Conservation (phyloP, 2,888 invertebrate species). For the Megaustenia siamemsis region DNA sequence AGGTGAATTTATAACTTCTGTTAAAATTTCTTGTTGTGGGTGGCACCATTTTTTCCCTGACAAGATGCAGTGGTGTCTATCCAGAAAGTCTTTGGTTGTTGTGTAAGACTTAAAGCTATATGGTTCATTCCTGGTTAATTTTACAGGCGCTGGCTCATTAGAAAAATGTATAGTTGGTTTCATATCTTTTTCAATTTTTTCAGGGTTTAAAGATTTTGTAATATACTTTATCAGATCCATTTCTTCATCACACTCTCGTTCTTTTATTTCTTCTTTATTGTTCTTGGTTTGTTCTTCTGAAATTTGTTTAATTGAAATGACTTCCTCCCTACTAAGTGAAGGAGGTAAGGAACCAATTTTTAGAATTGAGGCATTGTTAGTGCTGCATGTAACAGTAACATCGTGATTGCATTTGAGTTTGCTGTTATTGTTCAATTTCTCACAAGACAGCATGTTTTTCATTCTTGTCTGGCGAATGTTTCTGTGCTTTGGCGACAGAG, state of each 20-base stretch:
- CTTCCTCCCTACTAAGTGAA: background rate
- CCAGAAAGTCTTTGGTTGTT: conserved; percentile 41
- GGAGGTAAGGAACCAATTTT: background rate
- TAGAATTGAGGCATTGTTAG: conserved; percentile 8
- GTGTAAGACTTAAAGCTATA: conserved; percentile 11
- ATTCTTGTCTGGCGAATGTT: background rate
- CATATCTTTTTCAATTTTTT: background rate
- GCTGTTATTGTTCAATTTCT: background rate
- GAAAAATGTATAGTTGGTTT: conserved; percentile 1
- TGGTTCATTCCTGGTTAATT: background rate
- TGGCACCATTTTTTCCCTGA: background rate
- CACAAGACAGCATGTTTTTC: conserved; percentile 1
- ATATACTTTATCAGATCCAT: background rate
- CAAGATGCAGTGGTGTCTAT: conserved; percentile 31
- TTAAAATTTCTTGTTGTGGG: background rate
- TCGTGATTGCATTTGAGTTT: background rate
- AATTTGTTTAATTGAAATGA: background rate
- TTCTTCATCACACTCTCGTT: background rate
- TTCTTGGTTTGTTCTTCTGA: background rate
- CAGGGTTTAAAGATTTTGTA: background rate
- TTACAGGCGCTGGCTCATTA: background rate
- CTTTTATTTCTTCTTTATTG: background rate
- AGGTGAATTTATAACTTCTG: conserved; percentile 29
- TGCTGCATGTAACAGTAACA: background rate
- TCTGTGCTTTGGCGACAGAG: background rate